Percentiles rank a stretch among this genome's conserved stretches.
Conservation (phyloP, 2,888 invertebrate genomes). For the Calephelis perditalis region DNA sequence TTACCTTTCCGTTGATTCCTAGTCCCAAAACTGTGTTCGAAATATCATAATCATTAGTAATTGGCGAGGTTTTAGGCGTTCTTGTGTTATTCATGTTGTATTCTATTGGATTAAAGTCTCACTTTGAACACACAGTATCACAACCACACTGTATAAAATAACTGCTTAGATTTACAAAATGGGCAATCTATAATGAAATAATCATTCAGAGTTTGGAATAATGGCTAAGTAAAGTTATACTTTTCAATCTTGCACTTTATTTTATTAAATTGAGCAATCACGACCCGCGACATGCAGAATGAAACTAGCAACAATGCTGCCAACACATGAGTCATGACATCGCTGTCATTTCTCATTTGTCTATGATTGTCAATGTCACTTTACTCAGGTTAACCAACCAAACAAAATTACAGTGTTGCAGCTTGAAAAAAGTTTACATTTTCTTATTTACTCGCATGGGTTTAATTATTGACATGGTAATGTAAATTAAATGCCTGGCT, state of each 20-base stretch:
- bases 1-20: slow-evolving; percentile 96
- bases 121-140: slow-evolving; percentile 24
- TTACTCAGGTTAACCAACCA: too few relatives aligned
- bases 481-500: too few relatives aligned
- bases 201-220: neutral
- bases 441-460: too few relatives aligned
- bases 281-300: neutral
- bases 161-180: slow-evolving; percentile 2
- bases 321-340: slow-evolving; percentile 3
- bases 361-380: too few relatives aligned
- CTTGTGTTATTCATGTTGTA: slow-evolving; percentile 59
- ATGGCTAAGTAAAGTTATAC: neutral
- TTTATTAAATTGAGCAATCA: slow-evolving; percentile 11
- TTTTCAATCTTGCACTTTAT: slow-evolving; percentile 10
- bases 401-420: too few relatives aligned
- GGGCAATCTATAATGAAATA: neutral
- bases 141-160: slow-evolving; percentile 16
- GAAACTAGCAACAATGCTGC: neutral
- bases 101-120: slow-evolving; percentile 17
- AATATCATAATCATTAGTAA: slow-evolving; percentile 94
- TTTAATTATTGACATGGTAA: too few relatives aligned
- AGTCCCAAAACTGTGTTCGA: slow-evolving; percentile 95
- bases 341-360: neutral
- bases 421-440: too few relatives aligned
- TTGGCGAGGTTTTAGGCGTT: slow-evolving; percentile 86